Conservation (phyloP, 2,113 vertebrate genomes). For the Hemibates koningsi region DNA sequence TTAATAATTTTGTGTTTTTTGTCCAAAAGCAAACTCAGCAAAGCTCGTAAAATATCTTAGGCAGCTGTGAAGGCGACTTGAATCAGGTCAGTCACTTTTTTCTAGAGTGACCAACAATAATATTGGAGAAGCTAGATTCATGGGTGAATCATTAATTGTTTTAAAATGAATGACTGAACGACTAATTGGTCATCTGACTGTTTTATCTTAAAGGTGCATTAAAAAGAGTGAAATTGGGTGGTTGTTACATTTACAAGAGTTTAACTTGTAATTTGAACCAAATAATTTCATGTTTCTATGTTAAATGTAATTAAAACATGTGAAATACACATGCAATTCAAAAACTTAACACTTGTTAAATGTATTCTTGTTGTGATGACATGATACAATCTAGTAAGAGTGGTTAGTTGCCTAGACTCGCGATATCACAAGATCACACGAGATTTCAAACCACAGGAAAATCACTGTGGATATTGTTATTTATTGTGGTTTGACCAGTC, state of each 20-base stretch:
- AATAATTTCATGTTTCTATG: not conserved
- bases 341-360: not conserved
- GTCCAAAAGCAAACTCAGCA: not conserved
- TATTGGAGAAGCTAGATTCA: not conserved
- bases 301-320: not conserved
- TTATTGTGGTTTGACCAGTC: not conserved
- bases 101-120: not conserved
- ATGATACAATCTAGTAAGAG: not conserved
- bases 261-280: not conserved
- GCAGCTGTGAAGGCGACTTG: not conserved
- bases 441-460: not conserved
- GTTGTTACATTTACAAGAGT: not conserved
- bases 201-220: not conserved
- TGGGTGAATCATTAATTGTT: not conserved
- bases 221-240: not conserved
- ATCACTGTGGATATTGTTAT: not conserved
- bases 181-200: not conserved
- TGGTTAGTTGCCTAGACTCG: not conserved
- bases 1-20: not conserved
- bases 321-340: not conserved
- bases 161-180: not conserved
- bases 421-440: not conserved
- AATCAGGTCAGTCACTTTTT: not conserved
- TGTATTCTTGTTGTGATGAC: not conserved
- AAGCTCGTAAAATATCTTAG: not conserved